phyloP scores from a whole-genome alignment of 2,888 invertebrate genomes.

The Drosophila nr. perissopoda region DNA sequence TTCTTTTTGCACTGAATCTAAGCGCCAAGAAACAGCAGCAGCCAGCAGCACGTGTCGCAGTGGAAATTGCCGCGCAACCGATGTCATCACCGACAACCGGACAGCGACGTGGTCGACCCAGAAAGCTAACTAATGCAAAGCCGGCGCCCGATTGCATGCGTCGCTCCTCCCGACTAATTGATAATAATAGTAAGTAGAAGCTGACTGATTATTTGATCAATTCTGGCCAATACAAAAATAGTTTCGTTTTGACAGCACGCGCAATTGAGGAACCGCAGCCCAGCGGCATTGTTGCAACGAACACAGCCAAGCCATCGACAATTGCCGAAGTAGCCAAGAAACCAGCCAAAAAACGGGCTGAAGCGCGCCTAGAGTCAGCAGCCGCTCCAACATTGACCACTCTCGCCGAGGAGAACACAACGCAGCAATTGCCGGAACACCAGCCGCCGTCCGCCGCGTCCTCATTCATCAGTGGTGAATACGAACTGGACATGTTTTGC shows the following conservation, averaged over 20 bases:
- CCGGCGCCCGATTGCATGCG: conserved; percentile 36
- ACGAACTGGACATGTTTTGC: conserved; percentile 52
- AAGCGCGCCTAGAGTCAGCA: conserved; percentile 45
- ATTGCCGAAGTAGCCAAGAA: conserved; percentile 52
- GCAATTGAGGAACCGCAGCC: conserved; percentile 21
- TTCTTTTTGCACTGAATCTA: conserved; percentile 81
- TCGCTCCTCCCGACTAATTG: conserved; percentile 59
- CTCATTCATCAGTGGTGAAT: conserved; percentile 23
- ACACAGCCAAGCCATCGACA: background rate
- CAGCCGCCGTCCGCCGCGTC: background rate
- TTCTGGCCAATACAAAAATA: background rate
- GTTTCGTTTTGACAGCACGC: conserved; percentile 24
- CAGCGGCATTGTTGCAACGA: background rate
- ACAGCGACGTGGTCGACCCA: conserved; percentile 66
- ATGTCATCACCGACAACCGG: conserved; percentile 38
- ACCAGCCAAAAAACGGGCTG: conserved; percentile 63
- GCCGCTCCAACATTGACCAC: conserved; percentile 26
- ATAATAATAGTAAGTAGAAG: conserved; percentile 51
- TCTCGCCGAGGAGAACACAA: conserved; percentile 48
- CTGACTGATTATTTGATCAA: background rate
- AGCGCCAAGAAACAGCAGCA: conserved; percentile 78
- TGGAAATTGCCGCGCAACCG: conserved; percentile 75
- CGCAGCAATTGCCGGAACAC: conserved; percentile 31
- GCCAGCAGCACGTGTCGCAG: conserved; percentile 50
- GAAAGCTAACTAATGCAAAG: conserved; percentile 32